phyloP scores from a whole-genome alignment of 2,113 vertebrate genomes.

The Crocuta crocuta region DNA sequence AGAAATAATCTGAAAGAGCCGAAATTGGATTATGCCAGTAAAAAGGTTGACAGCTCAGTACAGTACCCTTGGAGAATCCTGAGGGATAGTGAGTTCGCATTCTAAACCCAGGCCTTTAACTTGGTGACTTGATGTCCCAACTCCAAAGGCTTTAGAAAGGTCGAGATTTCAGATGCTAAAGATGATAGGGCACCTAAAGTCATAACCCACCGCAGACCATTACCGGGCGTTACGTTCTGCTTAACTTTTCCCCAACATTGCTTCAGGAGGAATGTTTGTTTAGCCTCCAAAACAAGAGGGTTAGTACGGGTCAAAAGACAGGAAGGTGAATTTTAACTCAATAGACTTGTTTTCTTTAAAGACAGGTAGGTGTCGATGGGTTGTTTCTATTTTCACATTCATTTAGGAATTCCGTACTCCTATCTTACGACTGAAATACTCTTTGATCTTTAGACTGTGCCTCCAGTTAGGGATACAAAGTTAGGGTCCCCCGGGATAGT shows the following conservation, averaged over 20 bases:
- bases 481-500: background rate
- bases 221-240: background rate
- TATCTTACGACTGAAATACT: background rate
- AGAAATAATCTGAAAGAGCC: constrained; percentile 7
- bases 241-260: background rate
- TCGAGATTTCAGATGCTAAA: constrained; percentile 20
- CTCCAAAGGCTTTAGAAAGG: background rate
- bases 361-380: background rate
- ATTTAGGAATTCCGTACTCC: constrained; percentile 21
- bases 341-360: background rate
- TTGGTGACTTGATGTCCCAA: background rate
- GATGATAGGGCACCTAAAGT: background rate
- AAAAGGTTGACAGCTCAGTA: background rate
- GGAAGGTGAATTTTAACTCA: background rate
- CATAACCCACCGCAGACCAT: background rate
- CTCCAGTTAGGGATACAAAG: background rate
- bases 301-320: constrained; percentile 21
- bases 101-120: constrained; percentile 15
- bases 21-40: background rate
- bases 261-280: constrained; percentile 10
- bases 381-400: constrained; percentile 46
- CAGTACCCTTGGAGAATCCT: background rate
- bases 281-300: background rate
- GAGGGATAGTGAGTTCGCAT: background rate
- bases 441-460: constrained; percentile 14